Evolutionary conservation across 2,888 invertebrate species (phyloP).

Genomic region (Plagodis pulveraria): DNA sequence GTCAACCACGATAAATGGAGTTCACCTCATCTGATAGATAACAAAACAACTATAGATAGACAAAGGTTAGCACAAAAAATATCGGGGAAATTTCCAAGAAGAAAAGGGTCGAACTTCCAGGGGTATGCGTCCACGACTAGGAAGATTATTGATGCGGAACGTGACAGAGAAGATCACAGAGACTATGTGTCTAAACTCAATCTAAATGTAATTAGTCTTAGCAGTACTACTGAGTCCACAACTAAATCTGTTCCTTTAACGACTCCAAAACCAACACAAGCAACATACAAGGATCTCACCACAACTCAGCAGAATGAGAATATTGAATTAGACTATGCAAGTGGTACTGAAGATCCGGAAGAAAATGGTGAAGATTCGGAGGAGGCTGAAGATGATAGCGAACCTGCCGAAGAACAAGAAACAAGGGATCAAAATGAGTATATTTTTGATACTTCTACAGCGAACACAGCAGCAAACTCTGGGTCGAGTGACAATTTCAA

Average conservation of each 20-base stretch:
- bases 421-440: conserved; percentile 62
- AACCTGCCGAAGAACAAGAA: conserved; percentile 47
- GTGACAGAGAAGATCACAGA: conserved; percentile 50
- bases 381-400: conserved; percentile 34
- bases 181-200: conserved; percentile 43
- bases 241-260: conserved; percentile 33
- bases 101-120: conserved; percentile 76
- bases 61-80: conserved; percentile 42
- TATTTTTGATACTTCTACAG: conserved; percentile 53
- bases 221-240: conserved; percentile 33
- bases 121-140: conserved; percentile 65
- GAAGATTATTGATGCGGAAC: conserved; percentile 46
- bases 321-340: conserved; percentile 31
- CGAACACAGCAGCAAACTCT: conserved; percentile 36
- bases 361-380: conserved; percentile 9
- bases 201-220: conserved; percentile 36
- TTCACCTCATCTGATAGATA: conserved; percentile 29
- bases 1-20: conserved; percentile 78
- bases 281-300: conserved; percentile 42
- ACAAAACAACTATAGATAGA: conserved; percentile 45
- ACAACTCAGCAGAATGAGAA: conserved; percentile 45
- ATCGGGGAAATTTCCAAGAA: conserved; percentile 49
- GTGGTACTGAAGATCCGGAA: conserved; percentile 21
- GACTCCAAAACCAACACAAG: conserved; percentile 37
- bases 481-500: conserved; percentile 42